Percentiles rank a stretch among this genome's conserved stretches.
Conservation (phyloP, 1,140 invertebrate species). For the Oryctes rhinoceros region DNA sequence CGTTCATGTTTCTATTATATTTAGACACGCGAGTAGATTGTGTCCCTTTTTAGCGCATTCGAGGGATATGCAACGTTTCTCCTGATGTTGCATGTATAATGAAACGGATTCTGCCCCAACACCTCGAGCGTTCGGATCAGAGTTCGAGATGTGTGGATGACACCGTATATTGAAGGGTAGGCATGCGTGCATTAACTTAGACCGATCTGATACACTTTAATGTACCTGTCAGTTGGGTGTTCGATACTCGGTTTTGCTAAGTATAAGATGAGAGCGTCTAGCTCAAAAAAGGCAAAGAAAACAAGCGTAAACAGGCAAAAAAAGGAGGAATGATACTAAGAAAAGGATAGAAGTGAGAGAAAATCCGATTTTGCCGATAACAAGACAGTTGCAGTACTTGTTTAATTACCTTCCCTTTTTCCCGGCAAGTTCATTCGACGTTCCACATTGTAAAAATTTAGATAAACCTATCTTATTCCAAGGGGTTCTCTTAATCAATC, state of each 20-base stretch:
- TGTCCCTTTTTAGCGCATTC: background rate
- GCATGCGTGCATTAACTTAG: slow-evolving; percentile 39
- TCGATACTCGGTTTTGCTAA: slow-evolving; percentile 38
- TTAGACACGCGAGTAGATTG: background rate
- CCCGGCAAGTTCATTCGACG: too few relatives aligned
- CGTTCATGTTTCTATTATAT: slow-evolving; percentile 37
- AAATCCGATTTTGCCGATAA: too few relatives aligned
- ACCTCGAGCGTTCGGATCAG: background rate
- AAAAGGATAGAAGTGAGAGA: background rate
- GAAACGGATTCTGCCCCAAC: slow-evolving; percentile 8
- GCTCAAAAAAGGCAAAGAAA: background rate
- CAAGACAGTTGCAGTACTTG: too few relatives aligned
- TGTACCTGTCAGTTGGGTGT: slow-evolving; percentile 39
- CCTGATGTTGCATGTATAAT: background rate
- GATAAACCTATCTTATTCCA: too few relatives aligned
- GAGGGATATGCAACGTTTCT: background rate
- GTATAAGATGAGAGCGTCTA: background rate
- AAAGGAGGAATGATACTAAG: background rate
- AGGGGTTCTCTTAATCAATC: too few relatives aligned
- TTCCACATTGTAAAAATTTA: too few relatives aligned
- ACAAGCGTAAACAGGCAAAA: background rate
- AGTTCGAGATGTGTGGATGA: slow-evolving; percentile 34
- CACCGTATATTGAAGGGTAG: slow-evolving; percentile 36
- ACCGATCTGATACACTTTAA: slow-evolving; percentile 37
- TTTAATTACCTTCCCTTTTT: too few relatives aligned